These are phyloP conservation scores for Drosophila nigromelanica DNA, from an alignment of 1,140 invertebrate species.

Conservation along the genomic window DNA sequence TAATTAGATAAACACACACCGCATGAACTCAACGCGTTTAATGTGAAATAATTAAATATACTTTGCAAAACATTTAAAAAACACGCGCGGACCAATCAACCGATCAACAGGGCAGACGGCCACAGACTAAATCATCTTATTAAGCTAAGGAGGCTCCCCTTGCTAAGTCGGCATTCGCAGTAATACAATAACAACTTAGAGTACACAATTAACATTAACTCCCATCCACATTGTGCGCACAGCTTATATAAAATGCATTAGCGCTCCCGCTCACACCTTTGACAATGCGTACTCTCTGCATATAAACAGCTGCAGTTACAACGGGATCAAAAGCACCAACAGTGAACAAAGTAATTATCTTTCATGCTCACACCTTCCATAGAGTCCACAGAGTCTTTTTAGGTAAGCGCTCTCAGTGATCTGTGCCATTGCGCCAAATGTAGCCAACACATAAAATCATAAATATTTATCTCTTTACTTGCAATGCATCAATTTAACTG, in stretches of 20 bases:
- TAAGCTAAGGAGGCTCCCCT: neutral
- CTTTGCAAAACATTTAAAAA: neutral
- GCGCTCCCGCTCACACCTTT: neutral
- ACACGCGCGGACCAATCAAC: neutral
- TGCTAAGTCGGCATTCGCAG: neutral
- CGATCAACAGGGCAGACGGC: neutral
- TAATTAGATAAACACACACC: neutral
- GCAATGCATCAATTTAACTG: no score
- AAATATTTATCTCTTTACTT: no score
- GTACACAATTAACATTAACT: neutral
- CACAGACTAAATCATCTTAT: neutral
- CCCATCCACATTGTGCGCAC: neutral
- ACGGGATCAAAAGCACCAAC: neutral
- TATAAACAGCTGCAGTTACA: neutral
- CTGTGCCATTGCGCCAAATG: no score
- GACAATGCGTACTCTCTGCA: neutral
- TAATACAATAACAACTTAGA: neutral
- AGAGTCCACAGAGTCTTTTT: no score
- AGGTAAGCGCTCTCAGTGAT: no score
- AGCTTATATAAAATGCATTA: no score
- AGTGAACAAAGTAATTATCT: no score
- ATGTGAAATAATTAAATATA: neutral
- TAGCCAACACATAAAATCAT: no score
- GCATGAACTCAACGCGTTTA: neutral
- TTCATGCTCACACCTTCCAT: no score